These are phyloP conservation scores for Torymus tubicola DNA, from an alignment of 2,888 invertebrate species.

Conservation along the genomic window DNA sequence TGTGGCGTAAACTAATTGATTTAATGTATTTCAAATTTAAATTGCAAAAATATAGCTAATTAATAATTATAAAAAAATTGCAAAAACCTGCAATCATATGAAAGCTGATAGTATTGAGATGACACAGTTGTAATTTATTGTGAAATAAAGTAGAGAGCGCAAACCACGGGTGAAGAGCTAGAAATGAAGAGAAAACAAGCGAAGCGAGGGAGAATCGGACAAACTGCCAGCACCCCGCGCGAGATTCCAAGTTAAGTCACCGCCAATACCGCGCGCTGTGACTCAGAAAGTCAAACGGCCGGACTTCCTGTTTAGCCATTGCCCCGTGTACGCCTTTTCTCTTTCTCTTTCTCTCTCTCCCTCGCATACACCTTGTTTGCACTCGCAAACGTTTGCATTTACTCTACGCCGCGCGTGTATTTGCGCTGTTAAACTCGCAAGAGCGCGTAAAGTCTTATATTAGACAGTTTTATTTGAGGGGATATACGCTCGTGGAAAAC, in stretches of 20 bases:
- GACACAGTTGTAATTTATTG: too few relatives aligned
- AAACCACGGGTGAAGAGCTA: too few relatives aligned
- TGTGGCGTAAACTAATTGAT: too few relatives aligned
- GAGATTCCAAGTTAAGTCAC: conserved; percentile 6
- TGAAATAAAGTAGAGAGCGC: too few relatives aligned
- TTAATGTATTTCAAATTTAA: too few relatives aligned
- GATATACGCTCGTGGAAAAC: background rate
- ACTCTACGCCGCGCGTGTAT: background rate
- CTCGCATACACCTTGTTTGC: background rate
- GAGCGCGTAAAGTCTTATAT: background rate
- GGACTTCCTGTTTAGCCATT: conserved; percentile 37
- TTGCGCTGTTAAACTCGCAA: background rate
- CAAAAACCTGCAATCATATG: too few relatives aligned
- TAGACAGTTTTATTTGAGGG: background rate
- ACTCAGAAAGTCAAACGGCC: conserved; percentile 45
- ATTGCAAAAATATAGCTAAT: too few relatives aligned
- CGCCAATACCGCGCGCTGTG: conserved; percentile 13
- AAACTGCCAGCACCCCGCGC: background rate
- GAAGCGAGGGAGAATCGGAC: background rate
- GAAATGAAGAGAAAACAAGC: background rate
- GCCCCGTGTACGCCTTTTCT: background rate
- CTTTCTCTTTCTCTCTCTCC: background rate
- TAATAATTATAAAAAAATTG: too few relatives aligned
- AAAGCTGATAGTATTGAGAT: too few relatives aligned
- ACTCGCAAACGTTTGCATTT: conserved; percentile 8